A percentile compares a stretch with the other conserved stretches of the same genome.
These are phyloP conservation scores for Trogon surrucura DNA, from an alignment of 2,113 vertebrate species.

Conservation along the genomic window DNA sequence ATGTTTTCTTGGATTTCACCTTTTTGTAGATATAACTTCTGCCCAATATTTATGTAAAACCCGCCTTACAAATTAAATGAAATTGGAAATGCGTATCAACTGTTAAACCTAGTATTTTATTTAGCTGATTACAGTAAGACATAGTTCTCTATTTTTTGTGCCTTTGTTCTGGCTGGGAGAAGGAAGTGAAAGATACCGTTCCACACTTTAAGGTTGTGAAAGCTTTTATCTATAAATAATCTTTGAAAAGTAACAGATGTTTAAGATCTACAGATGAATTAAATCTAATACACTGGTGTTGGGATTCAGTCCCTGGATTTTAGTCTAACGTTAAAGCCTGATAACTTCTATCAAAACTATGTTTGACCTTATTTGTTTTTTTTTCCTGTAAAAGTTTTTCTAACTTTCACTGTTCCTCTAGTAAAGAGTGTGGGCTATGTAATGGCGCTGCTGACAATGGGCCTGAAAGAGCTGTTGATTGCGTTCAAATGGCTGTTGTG, in stretches of 20 bases:
- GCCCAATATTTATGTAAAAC: background rate
- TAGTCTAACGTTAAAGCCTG: background rate
- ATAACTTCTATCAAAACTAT: too few species aligned
- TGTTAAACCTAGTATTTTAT: background rate
- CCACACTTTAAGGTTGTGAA: too few species aligned
- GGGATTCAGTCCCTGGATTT: background rate
- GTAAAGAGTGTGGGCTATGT: background rate
- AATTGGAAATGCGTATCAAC: background rate
- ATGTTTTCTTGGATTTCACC: background rate
- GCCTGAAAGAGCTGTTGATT: background rate
- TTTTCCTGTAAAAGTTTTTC: background rate
- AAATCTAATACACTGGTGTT: background rate
- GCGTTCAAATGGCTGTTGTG: background rate
- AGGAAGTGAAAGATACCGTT: constrained; percentile 53
- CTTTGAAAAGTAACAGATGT: background rate
- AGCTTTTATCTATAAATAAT: too few species aligned
- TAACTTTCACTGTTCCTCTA: background rate
- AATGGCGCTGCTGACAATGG: background rate
- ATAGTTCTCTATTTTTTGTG: constrained; percentile 24
- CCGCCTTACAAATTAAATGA: background rate
- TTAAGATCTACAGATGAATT: background rate
- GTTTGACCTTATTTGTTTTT: background rate
- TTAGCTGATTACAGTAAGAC: background rate
- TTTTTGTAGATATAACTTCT: background rate
- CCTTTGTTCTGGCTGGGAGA: background rate